Base-by-base conservation (phyloP, 2,888 invertebrate species). In the Graphium colonna region DNA sequence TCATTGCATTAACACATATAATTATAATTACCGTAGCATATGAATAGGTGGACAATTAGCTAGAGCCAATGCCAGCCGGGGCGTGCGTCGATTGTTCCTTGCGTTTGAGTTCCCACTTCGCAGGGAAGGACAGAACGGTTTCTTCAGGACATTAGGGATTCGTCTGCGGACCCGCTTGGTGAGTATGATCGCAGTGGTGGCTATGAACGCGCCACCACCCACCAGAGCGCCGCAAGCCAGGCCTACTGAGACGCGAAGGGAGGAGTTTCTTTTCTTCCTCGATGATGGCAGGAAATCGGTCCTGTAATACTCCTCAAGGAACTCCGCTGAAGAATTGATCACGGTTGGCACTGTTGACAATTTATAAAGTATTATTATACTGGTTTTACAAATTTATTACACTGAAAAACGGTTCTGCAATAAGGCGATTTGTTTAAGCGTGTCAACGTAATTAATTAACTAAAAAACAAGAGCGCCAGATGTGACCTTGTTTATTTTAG, bases 181-280 rank as follows among this genome's bases (percentile, higher is more conserved):
- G 13, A 95, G 91, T 1, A 95, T 79, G 0, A 94, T 91, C 8
- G 93, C 92, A 53, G 93, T 92, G 1, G 91, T 88, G 33, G 92
- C 85, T 75, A 92, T 64, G 88, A 93, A 60, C 79, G 92, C 79
- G 73, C 93, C 64, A 77, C 93, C 70, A 75, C 94, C 73, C 76
- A 84, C 78, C 1, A 87, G 50, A 0, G 79, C 88, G 0, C 86
- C 84, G 59, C 86, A 86, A 0, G 85, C 87, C 17, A 88, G 59
- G 0, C 88, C 88, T 1, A 91, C 76, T 1, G 87, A 85, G 0
- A 88, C 80, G 15, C 73, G 88, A 1, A 92, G 83, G 0, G 92
- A 91, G 49, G 92, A 79, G 59, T 83, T 84, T 0, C 82, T 67
- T 60, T 86, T 86, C 69, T 85, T 87, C 18, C 80, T 73, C 1